Base-by-base conservation (phyloP, 92 coral and sea anemone genomes). In the Epizoanthus illoricatus region DNA sequence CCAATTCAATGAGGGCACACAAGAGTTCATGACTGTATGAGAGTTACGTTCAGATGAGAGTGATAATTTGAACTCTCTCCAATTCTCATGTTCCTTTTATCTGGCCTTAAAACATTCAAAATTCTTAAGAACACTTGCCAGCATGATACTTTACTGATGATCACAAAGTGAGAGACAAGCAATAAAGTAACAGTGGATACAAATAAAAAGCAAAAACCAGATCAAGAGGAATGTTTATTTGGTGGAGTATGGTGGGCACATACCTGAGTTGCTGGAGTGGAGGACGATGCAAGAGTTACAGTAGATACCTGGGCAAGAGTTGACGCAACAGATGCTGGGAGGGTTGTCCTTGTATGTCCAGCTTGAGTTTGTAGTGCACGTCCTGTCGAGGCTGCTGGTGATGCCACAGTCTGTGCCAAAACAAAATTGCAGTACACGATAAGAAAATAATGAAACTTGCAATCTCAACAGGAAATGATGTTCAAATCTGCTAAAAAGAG, bases 221-320 rank as follows among this genome's bases (percentile, higher is more conserved):
- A 52, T 10, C 15, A 52, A 52, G 56, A 52, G 12, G 10, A 52
- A 45, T 45, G 8, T 45, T 52, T 66, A 47, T 68, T 39, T 5
- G 5, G 15, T 5, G 43, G 3, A 17, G 4, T 68, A 43, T 6
- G 49, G 3, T 39, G 73, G 39, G 23, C 17, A 40, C 3, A 33
- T 62, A 88, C 91, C 86, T 81, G 89, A 52, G 89, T 88, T 49
- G 79, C 91, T 1, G 76, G 80, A 59, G 86, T 81, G 18, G 86
- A 67, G 61, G 91, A 85, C 64, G 88, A 69, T 69, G 73, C 65
- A 28, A 80, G 55, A 7, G 84, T 71, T 20, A 71, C 39, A 71
- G 75, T 84, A 21, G 85, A 79, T 28, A 84, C 79, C 36, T 83
- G 76, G 42, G 88, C 88, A 63, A 84, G 85, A 10, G 91, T 84